These are phyloP conservation scores for Brachionus paranguensis DNA, from an alignment of 1,140 invertebrate genomes.

Conservation along the genomic window DNA sequence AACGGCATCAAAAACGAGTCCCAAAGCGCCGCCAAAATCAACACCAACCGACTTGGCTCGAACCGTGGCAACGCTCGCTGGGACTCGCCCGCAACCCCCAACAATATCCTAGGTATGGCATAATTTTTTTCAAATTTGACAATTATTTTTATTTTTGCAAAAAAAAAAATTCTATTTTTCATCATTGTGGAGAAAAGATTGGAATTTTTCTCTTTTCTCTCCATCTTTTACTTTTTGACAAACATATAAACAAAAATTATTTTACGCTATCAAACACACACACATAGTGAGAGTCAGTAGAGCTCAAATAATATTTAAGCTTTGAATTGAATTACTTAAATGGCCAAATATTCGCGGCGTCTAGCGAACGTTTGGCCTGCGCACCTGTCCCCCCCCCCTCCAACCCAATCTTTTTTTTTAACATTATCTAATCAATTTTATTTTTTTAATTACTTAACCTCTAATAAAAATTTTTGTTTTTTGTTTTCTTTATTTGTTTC, in stretches of 20 bases:
- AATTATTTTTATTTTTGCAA: neutral
- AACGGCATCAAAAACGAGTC: neutral
- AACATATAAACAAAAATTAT: conserved; percentile 28
- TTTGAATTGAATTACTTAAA: neutral
- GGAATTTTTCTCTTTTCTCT: conserved; percentile 10
- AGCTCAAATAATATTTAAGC: neutral
- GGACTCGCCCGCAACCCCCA: neutral
- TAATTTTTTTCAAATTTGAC: neutral
- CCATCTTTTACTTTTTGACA: neutral
- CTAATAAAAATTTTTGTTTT: neutral
- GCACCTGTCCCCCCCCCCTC: neutral
- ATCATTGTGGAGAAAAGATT: neutral
- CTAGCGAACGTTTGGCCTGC: neutral
- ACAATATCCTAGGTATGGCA: conserved; percentile 23
- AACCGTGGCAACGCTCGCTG: neutral
- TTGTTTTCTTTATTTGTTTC: neutral
- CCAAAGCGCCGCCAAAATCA: neutral
- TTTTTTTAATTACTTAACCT: neutral
- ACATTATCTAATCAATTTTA: neutral
- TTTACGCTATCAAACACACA: neutral
- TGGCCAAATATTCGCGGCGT: neutral
- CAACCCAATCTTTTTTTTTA: neutral
- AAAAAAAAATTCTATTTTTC: neutral
- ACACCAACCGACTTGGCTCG: neutral
- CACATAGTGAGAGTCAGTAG: neutral